Conservation (phyloP, 37 sponge, comb jelly and placozoan genomes). For the Cladorhizidae sp. region DNA sequence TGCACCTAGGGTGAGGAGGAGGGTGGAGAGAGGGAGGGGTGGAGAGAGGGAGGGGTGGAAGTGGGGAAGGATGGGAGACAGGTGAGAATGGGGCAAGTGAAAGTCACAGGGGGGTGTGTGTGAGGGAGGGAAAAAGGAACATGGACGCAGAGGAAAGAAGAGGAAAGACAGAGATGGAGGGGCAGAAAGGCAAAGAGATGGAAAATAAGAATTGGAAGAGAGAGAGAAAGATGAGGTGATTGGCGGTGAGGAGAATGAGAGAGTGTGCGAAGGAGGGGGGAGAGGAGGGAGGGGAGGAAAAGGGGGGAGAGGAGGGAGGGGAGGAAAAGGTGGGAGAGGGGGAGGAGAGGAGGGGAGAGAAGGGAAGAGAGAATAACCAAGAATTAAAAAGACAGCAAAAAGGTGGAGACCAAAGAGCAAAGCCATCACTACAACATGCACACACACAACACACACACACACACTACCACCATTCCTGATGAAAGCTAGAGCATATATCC, state of each 20-base stretch:
- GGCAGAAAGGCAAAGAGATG: conserved; percentile 3
- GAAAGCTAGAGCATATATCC: no score
- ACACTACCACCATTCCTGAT: not conserved
- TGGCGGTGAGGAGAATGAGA: conserved; percentile 2
- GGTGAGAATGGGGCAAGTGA: no score
- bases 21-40: conserved; percentile 1
- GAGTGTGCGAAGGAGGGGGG: conserved; percentile 47
- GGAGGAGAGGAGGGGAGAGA: not conserved
- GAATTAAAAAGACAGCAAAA: not conserved
- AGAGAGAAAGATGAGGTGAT: conserved; percentile 3
- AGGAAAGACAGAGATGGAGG: conserved; percentile 15
- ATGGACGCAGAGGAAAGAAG: conserved; percentile 8
- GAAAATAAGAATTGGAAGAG: conserved; percentile 1
- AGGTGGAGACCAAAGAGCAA: not conserved
- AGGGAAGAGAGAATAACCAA: not conserved
- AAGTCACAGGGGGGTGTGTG: no score
- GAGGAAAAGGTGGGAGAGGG: conserved; percentile 15
- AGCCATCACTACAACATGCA: not conserved
- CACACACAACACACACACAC: not conserved
- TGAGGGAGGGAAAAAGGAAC: not conserved
- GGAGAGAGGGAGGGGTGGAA: not conserved
- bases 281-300: conserved; percentile 29
- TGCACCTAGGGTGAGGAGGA: conserved; percentile 29
- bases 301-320: conserved; percentile 12
- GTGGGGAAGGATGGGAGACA: no score